Percentiles rank a stretch among this genome's conserved stretches.
phyloP scores from a whole-genome alignment of 2,113 vertebrate genomes.

The Rhinoderma darwinii region DNA sequence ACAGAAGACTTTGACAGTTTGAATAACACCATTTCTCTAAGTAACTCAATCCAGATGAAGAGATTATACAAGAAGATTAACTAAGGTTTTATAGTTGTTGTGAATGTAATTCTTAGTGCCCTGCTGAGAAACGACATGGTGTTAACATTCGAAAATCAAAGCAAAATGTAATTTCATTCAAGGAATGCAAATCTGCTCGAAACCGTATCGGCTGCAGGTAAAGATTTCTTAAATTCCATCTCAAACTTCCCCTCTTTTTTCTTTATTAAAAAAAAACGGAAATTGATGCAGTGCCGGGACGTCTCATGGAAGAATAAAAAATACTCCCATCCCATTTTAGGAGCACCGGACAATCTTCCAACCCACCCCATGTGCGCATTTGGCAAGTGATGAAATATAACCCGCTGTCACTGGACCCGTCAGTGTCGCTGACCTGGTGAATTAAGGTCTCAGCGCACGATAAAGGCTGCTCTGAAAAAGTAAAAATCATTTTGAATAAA shows the following conservation, averaged over 20 bases:
- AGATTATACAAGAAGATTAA: constrained; percentile 6
- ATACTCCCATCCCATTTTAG: not conserved
- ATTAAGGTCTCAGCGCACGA: no score
- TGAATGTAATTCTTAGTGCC: constrained; percentile 16
- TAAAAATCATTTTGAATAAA: no score
- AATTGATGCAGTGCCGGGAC: not conserved
- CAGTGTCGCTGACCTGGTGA: no score
- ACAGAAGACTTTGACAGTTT: not conserved
- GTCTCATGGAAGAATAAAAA: not conserved
- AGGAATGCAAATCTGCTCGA: constrained; percentile 5
- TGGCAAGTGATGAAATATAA: not conserved
- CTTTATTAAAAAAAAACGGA: not conserved
- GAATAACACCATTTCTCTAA: constrained; percentile 21
- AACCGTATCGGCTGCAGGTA: constrained; percentile 8
- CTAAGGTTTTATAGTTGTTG: constrained; percentile 26
- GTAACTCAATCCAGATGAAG: constrained; percentile 22
- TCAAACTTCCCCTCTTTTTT: not conserved
- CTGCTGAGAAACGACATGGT: not conserved
- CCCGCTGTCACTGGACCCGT: no score
- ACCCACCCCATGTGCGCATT: not conserved
- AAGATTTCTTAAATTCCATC: not conserved
- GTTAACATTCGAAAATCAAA: constrained; percentile 34
- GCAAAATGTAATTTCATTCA: constrained; percentile 24
- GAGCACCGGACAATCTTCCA: not conserved
- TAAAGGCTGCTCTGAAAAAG: no score